Base-by-base conservation (phyloP, 2,797 vertebrate genomes). In the Trachurus trachurus region DNA sequence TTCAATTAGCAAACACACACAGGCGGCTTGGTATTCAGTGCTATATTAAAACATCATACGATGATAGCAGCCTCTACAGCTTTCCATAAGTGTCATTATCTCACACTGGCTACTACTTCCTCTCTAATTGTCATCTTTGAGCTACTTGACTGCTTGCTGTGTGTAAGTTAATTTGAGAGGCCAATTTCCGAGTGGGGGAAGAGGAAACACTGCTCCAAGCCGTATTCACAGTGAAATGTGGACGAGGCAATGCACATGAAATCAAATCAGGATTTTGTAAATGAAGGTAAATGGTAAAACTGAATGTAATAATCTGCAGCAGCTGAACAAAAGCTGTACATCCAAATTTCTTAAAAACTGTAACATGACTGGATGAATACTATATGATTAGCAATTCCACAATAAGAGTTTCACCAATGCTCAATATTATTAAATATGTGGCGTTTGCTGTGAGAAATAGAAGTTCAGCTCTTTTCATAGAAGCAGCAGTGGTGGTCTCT, bases 21-120 rank as follows among this genome's bases (percentile, higher is more conserved):
- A 37, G 52, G 13, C 11, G 0, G 45, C 39, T 34, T 26, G 15
- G 44, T 74, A 74, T 22, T 37, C 26, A 11, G 8, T 37, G 21
- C n/a, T 74, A 75, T 63, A 52, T 37, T 59, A 54, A 66, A 82
- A 50, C 21, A 42, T 56, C 37, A 6, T 39, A 21, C 22, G 16
- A 63, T 71, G 31, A 74, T 3, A 50, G 7, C 29, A 65, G 37
- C 47, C 31, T 71, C 17, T 57, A 61, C 58, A 45, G 66, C 47
- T 50, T 74, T 37, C 40, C 40, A 17, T 56, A 64, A 72, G 69
- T 77, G 53, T 47, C 49, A 64, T 81, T 78, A 68, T 66, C 40
- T 62, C 37, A 45, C 31, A 39, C 7, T 15, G 12, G 53, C 44
- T 64, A 49, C 31, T 71, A 26, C 44, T 54, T 73, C 50, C 26